Percentiles rank a stretch among this genome's conserved stretches.
phyloP scores from a whole-genome alignment of 2,888 invertebrate genomes.

The Clitarchus hookeri region DNA sequence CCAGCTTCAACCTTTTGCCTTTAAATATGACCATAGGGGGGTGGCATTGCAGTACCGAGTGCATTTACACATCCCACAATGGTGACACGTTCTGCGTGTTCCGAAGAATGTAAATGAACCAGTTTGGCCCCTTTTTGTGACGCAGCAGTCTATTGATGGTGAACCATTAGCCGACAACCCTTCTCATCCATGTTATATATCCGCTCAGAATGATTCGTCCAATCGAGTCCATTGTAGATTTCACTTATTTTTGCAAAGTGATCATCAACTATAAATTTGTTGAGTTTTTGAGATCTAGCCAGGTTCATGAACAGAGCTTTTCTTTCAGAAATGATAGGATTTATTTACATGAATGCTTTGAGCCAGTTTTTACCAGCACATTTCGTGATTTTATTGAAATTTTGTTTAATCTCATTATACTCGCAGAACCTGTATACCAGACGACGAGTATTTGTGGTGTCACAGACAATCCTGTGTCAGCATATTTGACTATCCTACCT shows the following conservation, averaged over 20 bases:
- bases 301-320: constrained; percentile 47
- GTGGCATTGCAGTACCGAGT: neutral
- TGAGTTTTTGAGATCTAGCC: constrained; percentile 47
- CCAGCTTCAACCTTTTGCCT: neutral
- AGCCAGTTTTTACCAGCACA: constrained; percentile 27
- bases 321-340: constrained; percentile 44
- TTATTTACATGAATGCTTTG: constrained; percentile 41
- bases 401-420: too few species aligned
- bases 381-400: neutral
- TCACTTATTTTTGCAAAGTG: constrained; percentile 45
- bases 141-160: constrained; percentile 30
- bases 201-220: constrained; percentile 44
- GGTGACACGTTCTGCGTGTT: constrained; percentile 33
- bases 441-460: neutral
- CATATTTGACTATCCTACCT: neutral
- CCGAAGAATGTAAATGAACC: constrained; percentile 33
- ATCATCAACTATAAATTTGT: too few species aligned
- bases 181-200: constrained; percentile 47
- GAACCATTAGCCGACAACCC: constrained; percentile 33
- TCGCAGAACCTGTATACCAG: constrained; percentile 20
- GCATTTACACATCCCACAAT: constrained; percentile 16
- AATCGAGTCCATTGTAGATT: constrained; percentile 41
- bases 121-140: constrained; percentile 33
- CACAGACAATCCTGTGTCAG: constrained; percentile 23
- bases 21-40: constrained; percentile 17